Evolutionary conservation across 1,140 invertebrate species (phyloP).

Genomic region (Cepaea nemoralis): DNA sequence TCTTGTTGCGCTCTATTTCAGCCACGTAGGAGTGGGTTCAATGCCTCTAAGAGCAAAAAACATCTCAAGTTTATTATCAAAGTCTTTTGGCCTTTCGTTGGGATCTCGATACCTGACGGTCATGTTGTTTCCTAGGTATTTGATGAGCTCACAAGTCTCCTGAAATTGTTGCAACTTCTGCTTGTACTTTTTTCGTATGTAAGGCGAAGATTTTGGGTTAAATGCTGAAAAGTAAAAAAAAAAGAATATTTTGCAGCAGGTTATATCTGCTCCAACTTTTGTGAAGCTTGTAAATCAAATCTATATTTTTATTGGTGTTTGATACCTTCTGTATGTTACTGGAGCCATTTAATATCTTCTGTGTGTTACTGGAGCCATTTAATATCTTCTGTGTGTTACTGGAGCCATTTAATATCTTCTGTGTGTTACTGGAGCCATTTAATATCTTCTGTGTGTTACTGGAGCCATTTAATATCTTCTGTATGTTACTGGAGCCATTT

Average conservation of each 20-base stretch:
- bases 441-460: no score
- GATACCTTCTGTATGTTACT: no score
- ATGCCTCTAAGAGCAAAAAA: slow-evolving; percentile 68
- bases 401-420: no score
- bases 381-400: no score
- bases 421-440: no score
- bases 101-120: slow-evolving; percentile 69
- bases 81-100: slow-evolving; percentile 66
- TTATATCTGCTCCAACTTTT: neutral
- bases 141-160: slow-evolving; percentile 70
- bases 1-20: slow-evolving; percentile 51
- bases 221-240: slow-evolving; percentile 63
- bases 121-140: slow-evolving; percentile 71
- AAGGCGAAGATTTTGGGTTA: slow-evolving; percentile 72
- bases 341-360: no score
- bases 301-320: no score
- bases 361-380: no score
- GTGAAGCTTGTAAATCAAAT: no score
- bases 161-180: slow-evolving; percentile 71
- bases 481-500: no score
- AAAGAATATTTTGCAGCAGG: neutral
- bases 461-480: no score
- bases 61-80: slow-evolving; percentile 69
- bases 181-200: slow-evolving; percentile 71
- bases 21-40: slow-evolving; percentile 66